These are phyloP conservation scores for Panthera uncia DNA, from an alignment of 2,113 vertebrate genomes.

Conservation along the genomic window DNA sequence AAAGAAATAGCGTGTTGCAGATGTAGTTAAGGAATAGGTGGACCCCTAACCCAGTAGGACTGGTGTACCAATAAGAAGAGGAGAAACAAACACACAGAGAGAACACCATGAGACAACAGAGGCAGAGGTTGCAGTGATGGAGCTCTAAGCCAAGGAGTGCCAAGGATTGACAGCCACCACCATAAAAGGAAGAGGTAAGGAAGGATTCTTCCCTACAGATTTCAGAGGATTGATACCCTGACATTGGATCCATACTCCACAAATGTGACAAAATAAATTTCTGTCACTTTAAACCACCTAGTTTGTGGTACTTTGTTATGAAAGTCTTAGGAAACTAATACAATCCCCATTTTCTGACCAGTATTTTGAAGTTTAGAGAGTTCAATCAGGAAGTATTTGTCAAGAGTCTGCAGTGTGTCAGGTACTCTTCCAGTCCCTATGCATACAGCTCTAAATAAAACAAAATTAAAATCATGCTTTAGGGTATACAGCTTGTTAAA, in stretches of 20 bases:
- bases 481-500: not conserved
- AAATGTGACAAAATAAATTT: not conserved
- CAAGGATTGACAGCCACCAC: not conserved
- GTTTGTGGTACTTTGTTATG: not conserved
- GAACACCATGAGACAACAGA: not conserved
- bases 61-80: not conserved
- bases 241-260: not conserved
- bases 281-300: not conserved
- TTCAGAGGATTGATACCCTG: not conserved
- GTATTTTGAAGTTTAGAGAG: not conserved
- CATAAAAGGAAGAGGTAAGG: not conserved
- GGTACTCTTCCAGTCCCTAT: not conserved
- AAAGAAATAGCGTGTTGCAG: not conserved
- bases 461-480: conserved; percentile 3
- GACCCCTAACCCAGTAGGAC: not conserved
- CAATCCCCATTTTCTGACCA: not conserved
- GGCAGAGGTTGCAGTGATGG: not conserved
- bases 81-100: not conserved
- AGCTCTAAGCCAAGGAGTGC: not conserved
- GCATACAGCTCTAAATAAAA: not conserved
- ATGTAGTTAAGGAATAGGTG: not conserved
- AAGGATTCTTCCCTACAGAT: not conserved
- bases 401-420: not conserved
- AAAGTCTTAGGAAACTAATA: not conserved
- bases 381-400: not conserved